These are phyloP conservation scores for Borostomias antarcticus DNA, from an alignment of 2,797 vertebrate genomes.

Conservation along the genomic window DNA sequence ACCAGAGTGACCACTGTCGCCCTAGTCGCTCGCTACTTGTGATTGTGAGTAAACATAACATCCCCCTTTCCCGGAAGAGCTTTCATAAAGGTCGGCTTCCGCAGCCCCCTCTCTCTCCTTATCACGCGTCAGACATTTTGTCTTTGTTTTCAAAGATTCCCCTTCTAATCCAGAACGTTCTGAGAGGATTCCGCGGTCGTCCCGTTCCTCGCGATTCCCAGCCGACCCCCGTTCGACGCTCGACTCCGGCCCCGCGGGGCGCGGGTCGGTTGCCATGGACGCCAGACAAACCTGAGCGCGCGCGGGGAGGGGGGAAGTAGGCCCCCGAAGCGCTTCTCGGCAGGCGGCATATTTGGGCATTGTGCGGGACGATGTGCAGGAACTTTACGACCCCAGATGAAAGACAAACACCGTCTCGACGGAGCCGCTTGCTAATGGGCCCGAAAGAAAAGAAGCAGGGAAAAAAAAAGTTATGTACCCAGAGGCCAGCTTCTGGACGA, in stretches of 20 bases:
- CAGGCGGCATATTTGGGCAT: conserved; percentile 64
- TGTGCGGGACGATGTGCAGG: conserved; percentile 53
- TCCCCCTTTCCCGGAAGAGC: neutral
- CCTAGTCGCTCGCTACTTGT: neutral
- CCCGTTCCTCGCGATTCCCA: neutral
- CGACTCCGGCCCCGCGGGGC: conserved; percentile 7
- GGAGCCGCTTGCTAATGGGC: neutral
- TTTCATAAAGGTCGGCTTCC: neutral
- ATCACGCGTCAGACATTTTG: neutral
- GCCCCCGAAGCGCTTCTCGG: conserved; percentile 55
- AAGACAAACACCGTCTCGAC: conserved; percentile 21
- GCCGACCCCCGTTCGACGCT: neutral
- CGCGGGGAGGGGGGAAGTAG: neutral
- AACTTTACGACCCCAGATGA: conserved; percentile 25
- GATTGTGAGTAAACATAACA: neutral
- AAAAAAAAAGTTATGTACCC: neutral
- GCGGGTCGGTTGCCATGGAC: conserved; percentile 41
- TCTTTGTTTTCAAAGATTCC: neutral
- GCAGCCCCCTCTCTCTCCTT: no score
- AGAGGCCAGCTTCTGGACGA: conserved; percentile 4
- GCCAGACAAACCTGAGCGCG: conserved; percentile 13
- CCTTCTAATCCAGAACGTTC: conserved; percentile 11
- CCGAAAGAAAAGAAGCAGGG: neutral
- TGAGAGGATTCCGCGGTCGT: neutral
- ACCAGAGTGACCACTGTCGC: no score